Evolutionary conservation across 2,888 invertebrate genomes (phyloP).

Genomic region (Leptopterna dolabrata): DNA sequence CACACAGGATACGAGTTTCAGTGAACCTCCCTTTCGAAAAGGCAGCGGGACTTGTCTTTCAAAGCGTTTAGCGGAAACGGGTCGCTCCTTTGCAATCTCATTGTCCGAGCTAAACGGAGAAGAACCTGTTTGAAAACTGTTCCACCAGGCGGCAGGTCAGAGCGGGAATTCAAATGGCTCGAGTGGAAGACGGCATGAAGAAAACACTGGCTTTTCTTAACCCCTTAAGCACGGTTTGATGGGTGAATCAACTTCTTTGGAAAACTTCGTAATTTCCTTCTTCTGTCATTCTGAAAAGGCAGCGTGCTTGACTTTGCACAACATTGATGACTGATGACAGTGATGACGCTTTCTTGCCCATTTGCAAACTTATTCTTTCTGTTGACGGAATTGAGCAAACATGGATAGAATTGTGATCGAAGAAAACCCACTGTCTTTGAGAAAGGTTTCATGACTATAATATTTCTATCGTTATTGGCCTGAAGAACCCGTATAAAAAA

Average conservation of each 20-base stretch:
- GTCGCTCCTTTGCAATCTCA: slow-evolving; percentile 30
- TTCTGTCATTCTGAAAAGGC: neutral
- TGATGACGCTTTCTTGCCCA: too few relatives aligned
- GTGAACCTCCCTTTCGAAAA: neutral
- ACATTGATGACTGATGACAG: too few relatives aligned
- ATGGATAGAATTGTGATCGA: too few relatives aligned
- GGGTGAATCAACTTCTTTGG: neutral
- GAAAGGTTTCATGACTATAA: too few relatives aligned
- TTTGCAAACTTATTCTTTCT: too few relatives aligned
- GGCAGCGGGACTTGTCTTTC: neutral
- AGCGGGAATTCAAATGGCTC: neutral
- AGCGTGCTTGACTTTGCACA: too few relatives aligned
- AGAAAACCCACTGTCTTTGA: too few relatives aligned
- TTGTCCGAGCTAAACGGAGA: slow-evolving; percentile 33
- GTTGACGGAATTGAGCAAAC: too few relatives aligned
- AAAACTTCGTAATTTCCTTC: neutral
- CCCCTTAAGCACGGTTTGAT: neutral
- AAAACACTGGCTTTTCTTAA: neutral
- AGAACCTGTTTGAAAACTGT: slow-evolving; percentile 23
- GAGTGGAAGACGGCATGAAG: neutral
- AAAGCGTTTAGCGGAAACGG: slow-evolving; percentile 8
- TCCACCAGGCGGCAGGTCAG: neutral
- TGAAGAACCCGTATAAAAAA: too few relatives aligned
- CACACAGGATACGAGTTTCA: neutral
- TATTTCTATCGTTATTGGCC: too few relatives aligned